These are phyloP conservation scores for Stigmatopora argus DNA, from an alignment of 2,113 vertebrate species.

Conservation along the genomic window DNA sequence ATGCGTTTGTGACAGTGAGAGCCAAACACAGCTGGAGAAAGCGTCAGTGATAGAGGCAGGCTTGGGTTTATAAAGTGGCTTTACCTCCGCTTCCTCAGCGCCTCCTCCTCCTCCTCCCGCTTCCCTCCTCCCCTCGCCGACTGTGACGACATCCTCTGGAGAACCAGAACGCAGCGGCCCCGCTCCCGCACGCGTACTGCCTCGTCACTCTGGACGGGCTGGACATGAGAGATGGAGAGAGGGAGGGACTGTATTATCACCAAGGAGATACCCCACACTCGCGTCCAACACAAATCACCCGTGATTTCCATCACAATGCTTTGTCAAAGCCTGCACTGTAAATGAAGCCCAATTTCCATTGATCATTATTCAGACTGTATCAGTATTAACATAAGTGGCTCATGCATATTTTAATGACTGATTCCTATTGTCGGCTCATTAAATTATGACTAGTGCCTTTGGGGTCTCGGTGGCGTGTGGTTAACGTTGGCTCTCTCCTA, in stretches of 20 bases:
- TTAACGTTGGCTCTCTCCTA: neutral
- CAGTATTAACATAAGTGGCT: constrained; percentile 53
- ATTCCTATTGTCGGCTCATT: constrained; percentile 33
- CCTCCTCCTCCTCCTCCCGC: constrained; percentile 49
- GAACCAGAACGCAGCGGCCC: constrained; percentile 79
- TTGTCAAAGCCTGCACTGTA: constrained; percentile 48
- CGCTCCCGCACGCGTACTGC: constrained; percentile 75
- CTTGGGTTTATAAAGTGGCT: constrained; percentile 41
- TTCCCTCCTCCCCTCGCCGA: constrained; percentile 63
- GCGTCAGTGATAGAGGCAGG: constrained; percentile 29
- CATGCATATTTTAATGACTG: constrained; percentile 58
- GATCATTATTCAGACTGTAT: constrained; percentile 59
- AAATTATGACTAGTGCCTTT: constrained; percentile 38
- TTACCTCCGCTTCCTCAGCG: constrained; percentile 67
- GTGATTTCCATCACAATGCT: constrained; percentile 70
- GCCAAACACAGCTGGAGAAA: constrained; percentile 43
- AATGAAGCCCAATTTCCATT: constrained; percentile 58
- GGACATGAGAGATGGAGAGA: constrained; percentile 26
- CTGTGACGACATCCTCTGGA: constrained; percentile 82
- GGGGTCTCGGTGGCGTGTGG: constrained; percentile 3
- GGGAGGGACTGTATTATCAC: constrained; percentile 56
- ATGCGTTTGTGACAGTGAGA: constrained; percentile 53
- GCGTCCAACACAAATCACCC: constrained; percentile 48
- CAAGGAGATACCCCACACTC: constrained; percentile 69
- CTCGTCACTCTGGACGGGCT: constrained; percentile 75